Base-by-base conservation (phyloP, 1,140 invertebrate species). In the Drosophila parabipectinata region DNA sequence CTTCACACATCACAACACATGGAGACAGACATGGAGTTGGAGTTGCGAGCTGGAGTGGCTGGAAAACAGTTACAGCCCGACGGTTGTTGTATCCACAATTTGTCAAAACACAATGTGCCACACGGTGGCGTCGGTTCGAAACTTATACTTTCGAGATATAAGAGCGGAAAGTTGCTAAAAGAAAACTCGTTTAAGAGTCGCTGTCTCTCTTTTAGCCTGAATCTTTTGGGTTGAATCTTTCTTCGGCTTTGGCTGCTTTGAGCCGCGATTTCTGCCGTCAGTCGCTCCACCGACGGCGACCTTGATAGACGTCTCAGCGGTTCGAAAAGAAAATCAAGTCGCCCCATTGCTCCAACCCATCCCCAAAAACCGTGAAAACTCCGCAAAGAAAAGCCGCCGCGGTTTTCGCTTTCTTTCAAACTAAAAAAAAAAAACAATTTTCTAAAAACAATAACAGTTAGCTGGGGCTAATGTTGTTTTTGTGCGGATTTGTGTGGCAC, bases 261-360 rank as follows among this genome's bases (percentile, higher is more conserved):
- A 41, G 63, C 68, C 26, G 32, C 77, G 62, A 39, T 57, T 44
- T 30, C 54, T 50, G 55, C 52, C 52, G 74, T 50, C 90, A 91
- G 91, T 91, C 90, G 87, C 85, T 88, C 72, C 78, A 69, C 53
- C 81, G 89, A 90, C 85, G 82, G 90, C 90, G 90, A 91, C 90
- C 90, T 91, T 91, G 90, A 90, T 90, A 90, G 90, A 91, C 90
- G 90, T 87, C 72, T 76, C 71, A 77, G 80, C 90, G 87, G 80
- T 77, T 60, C 18, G 5, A 54, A 30, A 58, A 57, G 44, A 51
- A 44, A 69, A 50, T n/a, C 34, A 37, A 44, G 41, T 21, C 44
- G 7, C 34, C 18, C n/a, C 44, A 44, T 15, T n/a, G 14, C 21
- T 14, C 8, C 18, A 8, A 45, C 54, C 14, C n/a, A 41, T 24